Evolutionary conservation across 2,113 vertebrate genomes (phyloP).

Genomic region (Tympanuchus pallidicinctus): DNA sequence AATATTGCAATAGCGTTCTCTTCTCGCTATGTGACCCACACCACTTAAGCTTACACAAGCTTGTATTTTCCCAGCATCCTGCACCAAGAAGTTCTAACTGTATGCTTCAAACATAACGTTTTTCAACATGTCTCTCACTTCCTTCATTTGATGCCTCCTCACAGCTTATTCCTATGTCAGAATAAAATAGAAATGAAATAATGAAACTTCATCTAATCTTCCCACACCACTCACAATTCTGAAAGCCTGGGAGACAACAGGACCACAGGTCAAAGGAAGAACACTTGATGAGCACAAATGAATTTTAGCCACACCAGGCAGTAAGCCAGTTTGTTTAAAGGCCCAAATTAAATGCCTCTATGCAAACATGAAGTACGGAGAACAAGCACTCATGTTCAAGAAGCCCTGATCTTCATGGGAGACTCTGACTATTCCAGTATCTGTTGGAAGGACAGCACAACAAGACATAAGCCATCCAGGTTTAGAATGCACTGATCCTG

Average conservation of each 20-base stretch:
- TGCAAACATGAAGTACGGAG: neutral
- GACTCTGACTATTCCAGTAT: too few relatives aligned
- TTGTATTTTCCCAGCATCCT: neutral
- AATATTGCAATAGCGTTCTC: neutral
- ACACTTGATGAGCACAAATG: neutral
- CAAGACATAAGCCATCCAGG: too few relatives aligned
- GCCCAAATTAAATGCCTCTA: neutral
- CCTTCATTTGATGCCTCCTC: neutral
- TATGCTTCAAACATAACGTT: neutral
- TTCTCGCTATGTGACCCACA: neutral
- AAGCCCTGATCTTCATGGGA: too few relatives aligned
- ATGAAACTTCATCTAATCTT: neutral
- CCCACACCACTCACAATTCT: neutral
- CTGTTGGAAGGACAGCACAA: too few relatives aligned
- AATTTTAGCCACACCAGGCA: neutral
- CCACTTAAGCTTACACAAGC: neutral
- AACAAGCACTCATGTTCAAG: neutral
- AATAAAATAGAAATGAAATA: neutral
- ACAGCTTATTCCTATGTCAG: neutral
- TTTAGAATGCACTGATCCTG: too few relatives aligned
- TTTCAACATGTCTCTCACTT: neutral
- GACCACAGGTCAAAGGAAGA: neutral
- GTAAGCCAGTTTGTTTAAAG: neutral
- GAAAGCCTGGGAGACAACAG: neutral
- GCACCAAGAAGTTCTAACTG: neutral